Evolutionary conservation across 2,113 vertebrate genomes (phyloP), one percentile per base, ranked within the genome.

Genomic region (Triplophysa tibetana): DNA sequence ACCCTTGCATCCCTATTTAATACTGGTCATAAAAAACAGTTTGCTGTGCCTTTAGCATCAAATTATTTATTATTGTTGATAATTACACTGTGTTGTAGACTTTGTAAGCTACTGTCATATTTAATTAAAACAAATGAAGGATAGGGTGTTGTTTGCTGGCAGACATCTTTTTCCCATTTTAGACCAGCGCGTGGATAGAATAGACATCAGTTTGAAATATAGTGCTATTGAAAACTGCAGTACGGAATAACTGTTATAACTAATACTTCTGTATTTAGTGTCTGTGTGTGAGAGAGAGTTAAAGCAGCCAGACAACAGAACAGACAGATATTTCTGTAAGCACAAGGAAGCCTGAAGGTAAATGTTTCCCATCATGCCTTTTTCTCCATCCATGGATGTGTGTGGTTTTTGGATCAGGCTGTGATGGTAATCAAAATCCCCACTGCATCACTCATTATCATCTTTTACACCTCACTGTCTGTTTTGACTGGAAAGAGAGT

Each of bases 171-270:
- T 45, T 45, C 43, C 11, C 11, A 45, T 45, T 45, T 45, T 48
- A 54, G 16, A 54, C 9, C 16, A 7, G 52, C 50, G n/a, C 38
- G 19, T 58, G 52, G 26, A 38, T 58, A 23, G 21, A n/a, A n/a
- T n/a, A n/a, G n/a, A n/a, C n/a, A n/a, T n/a, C n/a, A n/a, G n/a
- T 24, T 38, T 67, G 26, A 58, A 14, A 72, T 58, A 19, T 4
- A 3, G 60, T 62, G 63, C 70, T 45, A 68, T 50, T 62, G 54
- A 62, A 16, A 50, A 24, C 76, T 24, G 33, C 65, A 79, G 29
- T 54, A 67, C 29, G 61, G 67, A 82, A 74, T 67, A 38, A 38
- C 75, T 41, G n/a, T 78, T 73, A 67, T 38, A 43, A 67, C 26
- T 54, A 23, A 33, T 61, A 56, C 33, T 65, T 70, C 16, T 77